Base-by-base conservation (phyloP, 2,888 invertebrate species). In the Rotaria socialis region DNA sequence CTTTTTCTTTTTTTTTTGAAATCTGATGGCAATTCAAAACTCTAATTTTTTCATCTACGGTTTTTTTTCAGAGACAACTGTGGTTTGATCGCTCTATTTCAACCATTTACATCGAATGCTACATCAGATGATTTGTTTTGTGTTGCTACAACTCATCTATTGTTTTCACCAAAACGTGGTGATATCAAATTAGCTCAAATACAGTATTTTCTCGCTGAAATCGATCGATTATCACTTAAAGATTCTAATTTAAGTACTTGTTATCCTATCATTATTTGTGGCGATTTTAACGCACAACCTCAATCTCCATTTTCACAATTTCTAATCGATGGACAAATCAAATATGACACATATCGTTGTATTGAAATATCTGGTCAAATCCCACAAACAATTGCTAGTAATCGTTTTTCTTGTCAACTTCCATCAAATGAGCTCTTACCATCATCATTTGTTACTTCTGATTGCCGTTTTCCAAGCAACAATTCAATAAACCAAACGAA, bases 181-280 rank as follows among this genome's bases (percentile, higher is more conserved):
- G 97, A 98, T 90, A 94, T 97, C 0, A 94, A 96, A 88, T 92
- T 97, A 55, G 96, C 95, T 0, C 98, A 99, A 92, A 92, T 94
- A 67, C 94, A 95, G 89, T 90, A 95, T 58, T 92, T 99, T 16
- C 92, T 99, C 22, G 94, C 95, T 0, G 95, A 96, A 91, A 92
- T 99, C 8, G 95, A 96, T 88, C 92, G 94, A 89, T 93, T 95
- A 88, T 93, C 89, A 0, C 86, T 84, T 56, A 85, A 84, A 43
- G 87, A 85, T n/a, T 86, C 55, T 22, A 52, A 24, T 55, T 35
- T 84, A 55, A 50, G 41, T 84, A 90, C 91, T 8, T 94, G 95
- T 89, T 90, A 94, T 67, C 96, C 97, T 0, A 93, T 95, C 10
- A 94, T 99, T 87, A 88, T 98, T 87, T 94, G 95, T 8, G 99